Evolutionary conservation across 1,140 invertebrate genomes (phyloP), one percentile per base, ranked within the genome.

Genomic region (Amphibalanus amphitrite): DNA sequence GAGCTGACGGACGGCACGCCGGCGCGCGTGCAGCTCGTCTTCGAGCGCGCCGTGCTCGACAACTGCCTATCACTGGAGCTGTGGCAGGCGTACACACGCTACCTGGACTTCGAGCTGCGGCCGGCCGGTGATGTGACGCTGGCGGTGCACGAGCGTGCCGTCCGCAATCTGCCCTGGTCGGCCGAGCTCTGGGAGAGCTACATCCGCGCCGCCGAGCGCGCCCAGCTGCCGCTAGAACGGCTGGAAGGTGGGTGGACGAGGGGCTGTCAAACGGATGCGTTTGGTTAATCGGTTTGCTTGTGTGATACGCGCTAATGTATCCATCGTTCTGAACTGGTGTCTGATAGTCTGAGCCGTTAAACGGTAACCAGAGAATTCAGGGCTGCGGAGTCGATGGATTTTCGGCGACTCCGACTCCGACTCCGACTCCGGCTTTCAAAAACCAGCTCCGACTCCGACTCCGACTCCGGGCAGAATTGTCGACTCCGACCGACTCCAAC

Each of bases 91-190:
- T 84, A 84, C 74, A 78, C 78, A 68, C 79, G 79, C 72, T 84
- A 81, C 77, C 74, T 83, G 75, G 73, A 67, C 28, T 67, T 26
- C 8, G 26, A 67, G 65, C 65, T 67, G 28, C 65, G 65, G n/a
- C 65, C 65, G 28, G 17, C n/a, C 3, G 0, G 6, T 13, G 69
- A 69, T n/a, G 33, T 78, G 28, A 47, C 74, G 10, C n/a, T 79
- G 67, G 71, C 74, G 26, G 75, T 77, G 17, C 72, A 77, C 71
- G 79, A 83, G 74, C 72, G 82, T 74, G 78, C 80, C 33, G 74
- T 83, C 23, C 73, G 82, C 23, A 84, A 84, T 73, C 82, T 80
- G 77, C 80, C 82, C 0, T 84, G 83, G 82, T 79, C 76, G 69
- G 77, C 77, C 3, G 75, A 78, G 28, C 72, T 83, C 33, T 84